Base-by-base conservation (phyloP, 2,888 invertebrate species). In the Drosophila siamana region DNA sequence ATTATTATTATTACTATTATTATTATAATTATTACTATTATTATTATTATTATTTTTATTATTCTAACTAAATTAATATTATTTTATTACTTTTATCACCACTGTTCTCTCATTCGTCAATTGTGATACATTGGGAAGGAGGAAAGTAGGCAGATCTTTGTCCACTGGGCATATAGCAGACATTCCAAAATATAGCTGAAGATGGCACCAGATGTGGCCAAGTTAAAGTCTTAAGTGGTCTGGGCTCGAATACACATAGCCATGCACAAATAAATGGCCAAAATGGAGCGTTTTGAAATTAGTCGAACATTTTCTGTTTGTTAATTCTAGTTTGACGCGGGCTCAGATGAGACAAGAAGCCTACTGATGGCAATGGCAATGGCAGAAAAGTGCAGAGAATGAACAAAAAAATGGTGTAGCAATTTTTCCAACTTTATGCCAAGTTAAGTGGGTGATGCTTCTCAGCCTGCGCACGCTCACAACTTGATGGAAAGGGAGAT, bases 361-460 rank as follows among this genome's bases (percentile, higher is more conserved):
- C 65, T 69, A 79, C 72, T 81, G 77, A 84, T 67, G 81, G n/a
- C n/a, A n/a, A 61, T 80, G 80, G 80, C 80, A 70, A 69, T 85
- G 82, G 61, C 64, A 68, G 69, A 41, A 15, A 15, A 24, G 28
- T 22, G 40, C 22, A 43, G 28, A 40, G 22, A 4, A 43, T 33
- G 4, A 13, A 16, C 13, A 60, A 44, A 22, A 16, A 71, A 78
- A 78, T 70, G 77, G 67, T 69, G 74, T 67, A 74, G 66, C 74
- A 70, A 77, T 85, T 86, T 87, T 85, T 80, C 66, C 73, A 75
- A 78, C 76, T 82, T 86, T 76, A 78, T 80, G 82, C 82, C 82
- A 82, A 82, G 74, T 82, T 88, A 86, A 86, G 88, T 86, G 86
- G 86, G 86, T 86, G 86, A 79, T 65, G 57, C 43, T 41, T 59